These are phyloP conservation scores for Oreochromis aureus DNA, from an alignment of 2,113 vertebrate genomes.

Conservation along the genomic window DNA sequence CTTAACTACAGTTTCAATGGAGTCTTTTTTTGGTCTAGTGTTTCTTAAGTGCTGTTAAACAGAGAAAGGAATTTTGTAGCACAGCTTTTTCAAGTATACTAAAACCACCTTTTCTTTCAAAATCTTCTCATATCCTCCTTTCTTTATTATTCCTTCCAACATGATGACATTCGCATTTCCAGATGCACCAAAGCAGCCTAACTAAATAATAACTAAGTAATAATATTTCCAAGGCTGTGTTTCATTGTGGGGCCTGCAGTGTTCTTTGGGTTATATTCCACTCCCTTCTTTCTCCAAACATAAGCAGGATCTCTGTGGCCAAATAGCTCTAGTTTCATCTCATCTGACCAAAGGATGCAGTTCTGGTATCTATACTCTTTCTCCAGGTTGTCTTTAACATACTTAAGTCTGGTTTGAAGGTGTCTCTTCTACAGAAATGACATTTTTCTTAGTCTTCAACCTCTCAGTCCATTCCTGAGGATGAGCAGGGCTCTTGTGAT, in stretches of 20 bases:
- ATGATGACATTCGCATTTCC: neutral
- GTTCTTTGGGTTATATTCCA: neutral
- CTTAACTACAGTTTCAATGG: neutral
- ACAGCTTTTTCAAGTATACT: neutral
- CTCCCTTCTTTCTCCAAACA: neutral
- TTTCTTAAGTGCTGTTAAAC: neutral
- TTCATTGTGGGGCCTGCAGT: neutral
- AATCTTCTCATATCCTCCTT: neutral
- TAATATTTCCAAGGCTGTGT: neutral
- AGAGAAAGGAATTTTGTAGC: neutral
- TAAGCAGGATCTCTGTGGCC: neutral
- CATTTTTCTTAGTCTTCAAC: neutral
- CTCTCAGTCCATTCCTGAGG: neutral
- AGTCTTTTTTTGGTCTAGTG: neutral
- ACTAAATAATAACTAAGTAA: neutral
- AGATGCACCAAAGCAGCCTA: neutral
- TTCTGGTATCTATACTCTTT: neutral
- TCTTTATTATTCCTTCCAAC: neutral
- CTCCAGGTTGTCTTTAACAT: neutral
- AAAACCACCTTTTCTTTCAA: neutral
- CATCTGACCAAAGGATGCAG: neutral
- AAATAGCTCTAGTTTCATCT: neutral
- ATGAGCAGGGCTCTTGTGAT: neutral
- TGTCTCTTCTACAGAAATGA: neutral
- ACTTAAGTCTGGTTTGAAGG: neutral